phyloP scores from a whole-genome alignment of 2,797 vertebrate species.

The Cirrhinus molitorella region DNA sequence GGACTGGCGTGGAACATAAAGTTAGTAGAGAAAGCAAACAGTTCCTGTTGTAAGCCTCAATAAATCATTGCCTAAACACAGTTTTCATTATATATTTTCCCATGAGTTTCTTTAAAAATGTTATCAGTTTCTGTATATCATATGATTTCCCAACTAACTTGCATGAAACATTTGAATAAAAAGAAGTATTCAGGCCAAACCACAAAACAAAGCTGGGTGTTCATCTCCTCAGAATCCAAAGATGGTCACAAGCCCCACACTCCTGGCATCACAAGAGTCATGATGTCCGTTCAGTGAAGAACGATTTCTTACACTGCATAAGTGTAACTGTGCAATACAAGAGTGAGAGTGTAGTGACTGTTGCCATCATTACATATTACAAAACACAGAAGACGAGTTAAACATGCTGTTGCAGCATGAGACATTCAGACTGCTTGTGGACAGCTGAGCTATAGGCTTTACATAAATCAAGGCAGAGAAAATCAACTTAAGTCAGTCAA shows the following conservation, averaged over 20 bases:
- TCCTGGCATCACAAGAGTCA: conserved; percentile 1
- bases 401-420: conserved; percentile 35
- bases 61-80: neutral
- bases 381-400: conserved; percentile 2
- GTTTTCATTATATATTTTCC: neutral
- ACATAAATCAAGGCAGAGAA: neutral
- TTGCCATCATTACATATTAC: conserved; percentile 10
- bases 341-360: neutral
- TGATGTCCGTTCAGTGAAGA: neutral
- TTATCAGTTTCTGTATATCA: conserved; percentile 24
- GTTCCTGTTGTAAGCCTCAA: neutral
- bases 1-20: neutral
- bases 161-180: neutral
- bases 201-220: conserved; percentile 53
- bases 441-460: conserved; percentile 30
- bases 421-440: conserved; percentile 21
- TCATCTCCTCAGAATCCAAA: conserved; percentile 44
- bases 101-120: neutral
- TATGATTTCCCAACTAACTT: conserved; percentile 38
- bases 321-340: conserved; percentile 1
- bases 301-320: neutral
- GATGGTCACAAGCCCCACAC: conserved; percentile 55
- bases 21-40: neutral
- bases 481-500: neutral
- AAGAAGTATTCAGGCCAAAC: neutral